phyloP scores from a whole-genome alignment of 2,888 invertebrate species.

The Oscheius sp. region DNA sequence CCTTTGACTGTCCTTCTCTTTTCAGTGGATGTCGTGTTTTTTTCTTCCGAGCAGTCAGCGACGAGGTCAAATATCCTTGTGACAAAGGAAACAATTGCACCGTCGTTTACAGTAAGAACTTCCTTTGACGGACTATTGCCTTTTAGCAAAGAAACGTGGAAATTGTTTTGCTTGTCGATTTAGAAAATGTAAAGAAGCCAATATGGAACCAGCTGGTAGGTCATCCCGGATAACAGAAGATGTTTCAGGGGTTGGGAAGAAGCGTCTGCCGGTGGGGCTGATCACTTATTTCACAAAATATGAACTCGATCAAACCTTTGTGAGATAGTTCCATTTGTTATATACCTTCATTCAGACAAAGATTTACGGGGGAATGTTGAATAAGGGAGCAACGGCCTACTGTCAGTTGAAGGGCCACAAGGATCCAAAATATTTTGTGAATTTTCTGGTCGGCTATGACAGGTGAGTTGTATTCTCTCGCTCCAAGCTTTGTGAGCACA shows the following conservation, averaged over 20 bases:
- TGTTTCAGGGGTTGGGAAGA: not conserved
- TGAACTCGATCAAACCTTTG: not conserved
- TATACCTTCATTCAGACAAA: not conserved
- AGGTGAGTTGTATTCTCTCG: too few species aligned
- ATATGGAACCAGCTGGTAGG: not conserved
- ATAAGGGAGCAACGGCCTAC: not conserved
- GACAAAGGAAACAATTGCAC: not conserved
- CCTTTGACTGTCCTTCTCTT: too few species aligned
- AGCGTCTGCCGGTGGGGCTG: not conserved
- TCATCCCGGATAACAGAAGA: too few species aligned
- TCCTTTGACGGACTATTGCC: too few species aligned
- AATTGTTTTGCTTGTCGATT: not conserved
- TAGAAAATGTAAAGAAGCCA: not conserved
- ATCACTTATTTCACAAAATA: not conserved
- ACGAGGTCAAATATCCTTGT: not conserved
- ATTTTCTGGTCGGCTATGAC: too few species aligned
- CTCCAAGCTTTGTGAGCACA: too few species aligned
- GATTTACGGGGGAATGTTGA: not conserved
- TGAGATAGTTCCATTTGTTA: too few species aligned
- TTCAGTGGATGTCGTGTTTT: slow-evolving; percentile 3
- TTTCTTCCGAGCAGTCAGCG: slow-evolving; percentile 2
- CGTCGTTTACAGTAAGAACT: not conserved
- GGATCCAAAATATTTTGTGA: not conserved
- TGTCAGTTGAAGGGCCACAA: not conserved
- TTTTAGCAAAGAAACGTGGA: not conserved